These are phyloP conservation scores for Petrocephalus microphthalmus DNA, from an alignment of 2,113 vertebrate species.

Conservation along the genomic window DNA sequence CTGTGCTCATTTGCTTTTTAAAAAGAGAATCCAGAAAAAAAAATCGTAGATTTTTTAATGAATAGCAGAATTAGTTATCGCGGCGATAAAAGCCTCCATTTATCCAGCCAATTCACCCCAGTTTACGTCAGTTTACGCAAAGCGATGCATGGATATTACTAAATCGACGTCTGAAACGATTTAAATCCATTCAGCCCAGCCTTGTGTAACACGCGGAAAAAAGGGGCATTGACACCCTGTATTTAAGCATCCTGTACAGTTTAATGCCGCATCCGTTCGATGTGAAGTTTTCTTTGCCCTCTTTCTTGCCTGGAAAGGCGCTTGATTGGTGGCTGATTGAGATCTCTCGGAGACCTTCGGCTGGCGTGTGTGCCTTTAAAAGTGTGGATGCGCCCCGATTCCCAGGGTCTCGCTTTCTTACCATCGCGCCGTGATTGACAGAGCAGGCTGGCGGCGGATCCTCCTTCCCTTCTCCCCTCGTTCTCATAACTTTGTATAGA, in stretches of 20 bases:
- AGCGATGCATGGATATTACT: background rate
- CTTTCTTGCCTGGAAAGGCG: background rate
- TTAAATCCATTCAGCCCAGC: background rate
- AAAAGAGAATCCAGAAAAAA: background rate
- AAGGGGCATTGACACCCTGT: background rate
- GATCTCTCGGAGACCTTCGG: constrained; percentile 12
- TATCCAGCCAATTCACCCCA: background rate
- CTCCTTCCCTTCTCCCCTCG: constrained; percentile 49
- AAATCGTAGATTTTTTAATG: background rate
- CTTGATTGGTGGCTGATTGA: constrained; percentile 25
- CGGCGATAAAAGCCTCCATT: background rate
- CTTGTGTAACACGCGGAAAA: background rate
- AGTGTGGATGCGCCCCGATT: constrained; percentile 39
- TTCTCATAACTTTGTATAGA: constrained; percentile 59
- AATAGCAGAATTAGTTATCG: background rate
- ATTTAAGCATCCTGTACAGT: background rate
- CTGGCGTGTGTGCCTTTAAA: constrained; percentile 39
- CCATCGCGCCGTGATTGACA: constrained; percentile 57
- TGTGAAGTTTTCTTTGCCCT: background rate
- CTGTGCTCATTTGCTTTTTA: background rate
- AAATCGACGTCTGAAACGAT: constrained; percentile 1
- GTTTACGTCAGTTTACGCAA: background rate
- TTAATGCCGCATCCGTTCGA: background rate
- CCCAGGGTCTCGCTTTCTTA: constrained; percentile 29
- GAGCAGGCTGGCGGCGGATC: constrained; percentile 45